Conservation (phyloP, 64 coral and sea anemone genomes). For the Porites australiensis region DNA sequence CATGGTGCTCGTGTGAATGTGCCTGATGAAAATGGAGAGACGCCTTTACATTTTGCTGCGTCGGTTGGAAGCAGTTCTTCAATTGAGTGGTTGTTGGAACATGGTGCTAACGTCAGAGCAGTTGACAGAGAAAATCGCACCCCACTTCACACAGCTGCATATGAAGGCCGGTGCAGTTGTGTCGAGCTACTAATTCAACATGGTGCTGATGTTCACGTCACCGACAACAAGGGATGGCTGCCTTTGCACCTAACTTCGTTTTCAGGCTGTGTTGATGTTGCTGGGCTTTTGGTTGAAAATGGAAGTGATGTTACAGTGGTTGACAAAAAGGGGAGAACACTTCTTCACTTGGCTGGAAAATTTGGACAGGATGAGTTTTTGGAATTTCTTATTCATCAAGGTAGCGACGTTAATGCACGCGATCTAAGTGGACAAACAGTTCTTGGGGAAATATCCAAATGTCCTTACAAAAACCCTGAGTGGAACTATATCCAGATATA, state of each 20-base stretch:
- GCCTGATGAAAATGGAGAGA: not conserved
- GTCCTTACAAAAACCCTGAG: no score
- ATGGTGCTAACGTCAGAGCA: conserved; percentile 9
- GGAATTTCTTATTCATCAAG: not conserved
- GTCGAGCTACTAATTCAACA: conserved; percentile 45
- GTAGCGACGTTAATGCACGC: not conserved
- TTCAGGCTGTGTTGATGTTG: not conserved
- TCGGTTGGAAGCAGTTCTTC: not conserved
- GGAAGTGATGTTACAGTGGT: not conserved
- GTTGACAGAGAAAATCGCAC: conserved; percentile 23
- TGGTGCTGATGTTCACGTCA: conserved; percentile 68
- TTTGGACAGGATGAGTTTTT: not conserved
- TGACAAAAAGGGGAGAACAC: not conserved
- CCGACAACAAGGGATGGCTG: conserved; percentile 12
- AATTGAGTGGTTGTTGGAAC: conserved; percentile 1
- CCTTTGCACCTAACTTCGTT: not conserved
- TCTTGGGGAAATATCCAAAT: not conserved
- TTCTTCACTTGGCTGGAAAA: not conserved
- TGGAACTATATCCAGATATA: conserved; percentile 4
- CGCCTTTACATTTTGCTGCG: conserved; percentile 26
- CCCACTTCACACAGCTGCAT: conserved; percentile 24
- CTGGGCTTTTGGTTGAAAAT: not conserved
- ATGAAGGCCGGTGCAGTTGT: not conserved
- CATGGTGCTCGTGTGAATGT: conserved; percentile 43
- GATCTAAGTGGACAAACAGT: not conserved